Base-by-base conservation (phyloP, 2,113 vertebrate genomes). In the Amblyopsis rosae region DNA sequence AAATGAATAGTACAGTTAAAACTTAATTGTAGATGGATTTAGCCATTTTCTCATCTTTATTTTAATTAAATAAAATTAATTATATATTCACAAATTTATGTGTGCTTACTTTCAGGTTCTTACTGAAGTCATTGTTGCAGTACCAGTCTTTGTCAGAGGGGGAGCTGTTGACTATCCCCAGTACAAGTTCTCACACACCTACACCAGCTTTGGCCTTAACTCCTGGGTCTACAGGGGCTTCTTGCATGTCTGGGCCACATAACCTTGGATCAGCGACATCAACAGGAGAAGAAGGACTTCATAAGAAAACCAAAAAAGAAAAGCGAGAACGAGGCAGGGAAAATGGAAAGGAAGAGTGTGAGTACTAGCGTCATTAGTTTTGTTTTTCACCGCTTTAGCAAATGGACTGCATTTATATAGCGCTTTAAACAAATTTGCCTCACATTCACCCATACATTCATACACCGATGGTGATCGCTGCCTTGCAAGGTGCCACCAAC, bases 41-140 rank as follows among this genome's bases (percentile, higher is more conserved):
- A 41, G 35, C 35, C 7, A 8, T 41, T 41, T 41, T 41, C 35
- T 41, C 35, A 5, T 41, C 35, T 41, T 41, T 41, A 6, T 6
- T 41, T 41, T 41, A 41, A 41, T 5, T 26, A 26, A 26, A 26
- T 26, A 26, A 26, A 55, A n/a, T 16, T 0, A 54, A n/a, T 13
- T 49, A 9, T 45, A 61, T 13, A 0, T 4, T 13, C 9, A 41
- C 15, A 7, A 62, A 0, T 11, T 0, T 9, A 41, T 6, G 0
- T 26, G 6, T 68, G 48, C 53, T 57, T 0, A 65, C 73, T 56
- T 75, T 3, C 76, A 96, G 95, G 80, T 95, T 96, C 81, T 87
- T 97, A 60, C 79, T 97, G 46, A 94, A 95, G 82, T 93, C 94
- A 1, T 81, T 96, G 45, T 86, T 96, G 62, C 96, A 95, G 81